These are phyloP conservation scores for Candidula unifasciata DNA, from an alignment of 2,888 invertebrate genomes.

Conservation along the genomic window DNA sequence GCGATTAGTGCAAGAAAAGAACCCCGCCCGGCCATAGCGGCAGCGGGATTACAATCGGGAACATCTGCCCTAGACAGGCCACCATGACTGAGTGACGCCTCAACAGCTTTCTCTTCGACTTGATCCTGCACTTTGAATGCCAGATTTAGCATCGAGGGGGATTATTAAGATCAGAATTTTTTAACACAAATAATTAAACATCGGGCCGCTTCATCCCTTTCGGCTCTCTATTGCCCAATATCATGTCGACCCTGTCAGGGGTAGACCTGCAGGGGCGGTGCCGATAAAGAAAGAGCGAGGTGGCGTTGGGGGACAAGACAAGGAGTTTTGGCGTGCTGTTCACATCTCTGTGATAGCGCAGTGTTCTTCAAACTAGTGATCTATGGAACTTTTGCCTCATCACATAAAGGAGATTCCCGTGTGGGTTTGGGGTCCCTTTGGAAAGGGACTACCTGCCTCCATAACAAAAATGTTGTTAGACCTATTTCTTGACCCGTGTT, in stretches of 20 bases:
- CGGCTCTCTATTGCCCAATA: neutral
- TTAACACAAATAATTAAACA: conserved; percentile 18
- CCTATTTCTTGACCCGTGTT: no score
- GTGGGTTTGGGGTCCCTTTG: no score
- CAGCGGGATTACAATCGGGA: neutral
- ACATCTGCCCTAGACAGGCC: conserved; percentile 7
- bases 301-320: neutral
- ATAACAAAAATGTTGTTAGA: no score
- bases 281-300: neutral
- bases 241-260: no score
- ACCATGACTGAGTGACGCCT: neutral
- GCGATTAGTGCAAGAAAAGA: neutral
- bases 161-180: conserved; percentile 1
- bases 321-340: neutral
- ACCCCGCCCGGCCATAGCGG: neutral
- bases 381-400: no score
- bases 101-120: neutral
- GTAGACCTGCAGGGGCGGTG: neutral
- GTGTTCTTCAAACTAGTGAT: no score
- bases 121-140: conserved; percentile 4
- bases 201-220: no score
- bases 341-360: no score
- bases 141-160: neutral
- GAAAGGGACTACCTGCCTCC: no score
- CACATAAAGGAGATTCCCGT: no score